These are phyloP conservation scores for Furnarius figulus DNA, from an alignment of 2,113 vertebrate species.

Conservation along the genomic window DNA sequence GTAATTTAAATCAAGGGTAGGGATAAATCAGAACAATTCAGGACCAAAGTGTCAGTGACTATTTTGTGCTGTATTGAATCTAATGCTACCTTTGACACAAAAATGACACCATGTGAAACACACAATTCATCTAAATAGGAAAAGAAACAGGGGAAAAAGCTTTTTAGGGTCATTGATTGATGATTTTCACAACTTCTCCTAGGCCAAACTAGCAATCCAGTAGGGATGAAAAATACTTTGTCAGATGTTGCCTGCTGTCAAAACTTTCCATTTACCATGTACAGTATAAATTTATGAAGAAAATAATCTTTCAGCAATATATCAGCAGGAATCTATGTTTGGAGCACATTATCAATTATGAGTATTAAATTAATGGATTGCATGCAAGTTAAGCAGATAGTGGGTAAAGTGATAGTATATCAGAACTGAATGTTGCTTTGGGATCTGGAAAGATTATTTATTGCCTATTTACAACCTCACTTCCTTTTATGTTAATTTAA, in stretches of 20 bases:
- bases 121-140: not conserved
- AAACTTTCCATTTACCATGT: not conserved
- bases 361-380: not conserved
- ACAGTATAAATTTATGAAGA: not conserved
- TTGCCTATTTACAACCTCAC: not conserved
- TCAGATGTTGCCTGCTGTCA: not conserved
- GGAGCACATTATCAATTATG: not conserved
- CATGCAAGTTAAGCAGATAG: not conserved
- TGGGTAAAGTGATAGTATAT: not conserved
- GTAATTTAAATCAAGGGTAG: not conserved
- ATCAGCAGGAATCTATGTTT: not conserved
- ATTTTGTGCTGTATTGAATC: not conserved
- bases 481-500: constrained; percentile 26
- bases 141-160: not conserved
- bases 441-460: not conserved
- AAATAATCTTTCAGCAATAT: not conserved
- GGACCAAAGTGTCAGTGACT: not conserved
- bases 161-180: not conserved
- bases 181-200: not conserved
- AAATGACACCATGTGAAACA: not conserved
- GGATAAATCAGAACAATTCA: constrained; percentile 20
- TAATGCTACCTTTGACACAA: not conserved
- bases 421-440: not conserved
- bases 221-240: not conserved
- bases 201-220: not conserved